phyloP scores from a whole-genome alignment of 2,888 invertebrate genomes.

The Eupeodes luniger region DNA sequence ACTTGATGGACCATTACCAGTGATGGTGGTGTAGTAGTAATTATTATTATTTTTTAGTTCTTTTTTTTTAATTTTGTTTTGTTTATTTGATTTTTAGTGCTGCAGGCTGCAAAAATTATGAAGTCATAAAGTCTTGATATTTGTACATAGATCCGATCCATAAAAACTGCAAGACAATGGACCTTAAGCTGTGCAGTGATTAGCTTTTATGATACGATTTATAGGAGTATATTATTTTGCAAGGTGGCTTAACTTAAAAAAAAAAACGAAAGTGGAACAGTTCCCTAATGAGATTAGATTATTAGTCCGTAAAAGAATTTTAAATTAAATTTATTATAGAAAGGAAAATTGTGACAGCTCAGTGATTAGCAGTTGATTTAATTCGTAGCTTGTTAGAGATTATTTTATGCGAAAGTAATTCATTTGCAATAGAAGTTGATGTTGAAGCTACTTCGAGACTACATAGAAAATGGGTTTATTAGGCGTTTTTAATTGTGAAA shows the following conservation, averaged over 20 bases:
- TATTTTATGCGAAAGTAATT: not conserved
- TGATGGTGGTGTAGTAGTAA: constrained; percentile 32
- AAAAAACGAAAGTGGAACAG: constrained; percentile 7
- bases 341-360: not conserved
- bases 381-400: not conserved
- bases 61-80: not conserved
- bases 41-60: not conserved
- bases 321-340: not conserved
- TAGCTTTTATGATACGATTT: constrained; percentile 27
- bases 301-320: not conserved
- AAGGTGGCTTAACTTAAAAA: constrained; percentile 21
- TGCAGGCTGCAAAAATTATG: constrained; percentile 33
- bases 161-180: constrained; percentile 53
- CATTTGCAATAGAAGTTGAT: no score
- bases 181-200: constrained; percentile 25
- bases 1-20: constrained; percentile 30
- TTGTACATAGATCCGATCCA: not conserved
- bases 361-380: not conserved
- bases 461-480: no score
- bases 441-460: no score
- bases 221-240: not conserved
- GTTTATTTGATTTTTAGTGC: constrained; percentile 38
- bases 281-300: not conserved
- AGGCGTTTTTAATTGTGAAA: no score
- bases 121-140: constrained; percentile 29